A percentile compares a stretch with the other conserved stretches of the same genome.
Evolutionary conservation across 2,113 vertebrate species (phyloP).

Genomic region (Leucopsar rothschildi): DNA sequence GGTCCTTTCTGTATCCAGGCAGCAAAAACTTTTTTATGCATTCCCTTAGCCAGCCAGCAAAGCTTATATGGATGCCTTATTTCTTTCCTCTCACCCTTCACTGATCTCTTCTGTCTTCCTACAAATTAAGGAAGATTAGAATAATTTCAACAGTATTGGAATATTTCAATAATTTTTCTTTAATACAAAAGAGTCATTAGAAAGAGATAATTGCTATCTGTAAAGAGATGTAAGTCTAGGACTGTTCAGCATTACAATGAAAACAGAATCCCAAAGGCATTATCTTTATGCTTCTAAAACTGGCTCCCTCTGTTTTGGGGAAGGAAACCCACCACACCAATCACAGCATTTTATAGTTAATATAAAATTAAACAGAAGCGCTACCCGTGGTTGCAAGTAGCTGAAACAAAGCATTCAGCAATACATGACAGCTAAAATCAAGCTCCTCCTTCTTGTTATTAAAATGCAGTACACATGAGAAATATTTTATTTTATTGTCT

Average conservation of each 20-base stretch:
- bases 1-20: neutral
- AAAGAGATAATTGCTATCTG: neutral
- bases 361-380: neutral
- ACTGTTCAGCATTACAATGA: neutral
- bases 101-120: neutral
- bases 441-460: neutral
- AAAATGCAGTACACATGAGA: neutral
- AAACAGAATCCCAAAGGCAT: neutral
- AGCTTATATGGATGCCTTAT: neutral
- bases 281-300: neutral
- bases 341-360: neutral
- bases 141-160: neutral
- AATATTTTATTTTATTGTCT: neutral
- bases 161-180: neutral
- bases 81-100: neutral
- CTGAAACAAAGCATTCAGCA: neutral
- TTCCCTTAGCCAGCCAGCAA: neutral
- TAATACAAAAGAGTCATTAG: neutral
- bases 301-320: neutral
- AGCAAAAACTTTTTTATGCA: neutral
- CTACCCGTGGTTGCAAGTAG: rapidly evolving
- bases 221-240: neutral
- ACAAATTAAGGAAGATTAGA: neutral
- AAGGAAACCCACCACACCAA: neutral
- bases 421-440: neutral